A percentile compares a stretch with the other conserved stretches of the same genome.
These are phyloP conservation scores for Carpatolechia fugitivella DNA, from an alignment of 2,888 invertebrate species.

Conservation along the genomic window DNA sequence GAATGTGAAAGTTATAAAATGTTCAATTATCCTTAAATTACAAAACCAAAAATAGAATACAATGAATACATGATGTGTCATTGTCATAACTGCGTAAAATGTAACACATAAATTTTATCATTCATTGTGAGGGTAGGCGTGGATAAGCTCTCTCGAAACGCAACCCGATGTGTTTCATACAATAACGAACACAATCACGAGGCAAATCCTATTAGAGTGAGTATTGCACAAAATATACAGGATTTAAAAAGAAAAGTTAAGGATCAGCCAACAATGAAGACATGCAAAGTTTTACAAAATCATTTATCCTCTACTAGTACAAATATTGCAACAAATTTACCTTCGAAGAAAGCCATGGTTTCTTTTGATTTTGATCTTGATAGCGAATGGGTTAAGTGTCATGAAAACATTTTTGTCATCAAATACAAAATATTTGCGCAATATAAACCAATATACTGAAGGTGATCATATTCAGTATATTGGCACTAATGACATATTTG, in stretches of 20 bases:
- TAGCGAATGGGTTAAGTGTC: background rate
- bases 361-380: slow-evolving; percentile 14
- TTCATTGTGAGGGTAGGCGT: too few species aligned
- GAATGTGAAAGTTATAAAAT: too few species aligned
- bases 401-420: slow-evolving; percentile 13
- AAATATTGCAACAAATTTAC: slow-evolving; percentile 10
- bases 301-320: slow-evolving; percentile 17
- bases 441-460: too few species aligned
- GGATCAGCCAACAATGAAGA: slow-evolving; percentile 12
- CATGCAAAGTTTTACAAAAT: slow-evolving; percentile 18
- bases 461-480: slow-evolving; percentile 11
- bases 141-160: too few species aligned
- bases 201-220: background rate
- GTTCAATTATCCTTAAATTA: too few species aligned
- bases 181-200: background rate
- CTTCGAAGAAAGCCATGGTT: slow-evolving; percentile 10
- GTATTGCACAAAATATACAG: background rate
- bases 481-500: slow-evolving; percentile 6
- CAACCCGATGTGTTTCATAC: too few species aligned
- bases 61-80: too few species aligned
- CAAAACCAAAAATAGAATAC: too few species aligned
- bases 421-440: slow-evolving; percentile 7
- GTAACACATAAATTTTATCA: too few species aligned
- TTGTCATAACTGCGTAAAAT: too few species aligned
- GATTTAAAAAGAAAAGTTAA: slow-evolving; percentile 10